phyloP scores from a whole-genome alignment of 2,888 invertebrate species.

The Danaus chrysippus region DNA sequence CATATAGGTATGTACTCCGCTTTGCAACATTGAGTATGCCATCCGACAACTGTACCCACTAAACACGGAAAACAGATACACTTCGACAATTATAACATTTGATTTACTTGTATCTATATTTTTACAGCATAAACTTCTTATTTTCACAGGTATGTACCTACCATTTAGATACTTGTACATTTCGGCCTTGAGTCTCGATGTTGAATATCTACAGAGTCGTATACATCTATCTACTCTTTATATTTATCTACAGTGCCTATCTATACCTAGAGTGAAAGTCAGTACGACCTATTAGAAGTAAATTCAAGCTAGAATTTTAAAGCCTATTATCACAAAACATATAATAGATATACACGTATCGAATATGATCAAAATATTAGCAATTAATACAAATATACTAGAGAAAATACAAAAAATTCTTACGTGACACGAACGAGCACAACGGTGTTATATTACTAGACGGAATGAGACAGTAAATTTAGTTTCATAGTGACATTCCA shows the following conservation, averaged over 20 bases:
- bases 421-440: slow-evolving; percentile 79
- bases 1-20: slow-evolving; percentile 36
- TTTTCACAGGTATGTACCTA: slow-evolving; percentile 49
- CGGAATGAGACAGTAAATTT: slow-evolving; percentile 68
- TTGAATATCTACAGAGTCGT: slow-evolving; percentile 70
- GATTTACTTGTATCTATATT: slow-evolving; percentile 50
- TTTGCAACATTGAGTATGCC: slow-evolving; percentile 24
- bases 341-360: slow-evolving; percentile 46
- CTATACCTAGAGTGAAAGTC: slow-evolving; percentile 78
- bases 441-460: slow-evolving; percentile 79
- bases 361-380: slow-evolving; percentile 48
- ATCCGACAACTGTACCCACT: slow-evolving; percentile 22
- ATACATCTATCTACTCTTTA: slow-evolving; percentile 50
- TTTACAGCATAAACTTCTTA: slow-evolving; percentile 49
- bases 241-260: slow-evolving; percentile 73
- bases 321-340: slow-evolving; percentile 43
- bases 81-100: slow-evolving; percentile 36
- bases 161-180: slow-evolving; percentile 62
- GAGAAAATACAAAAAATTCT: slow-evolving; percentile 75
- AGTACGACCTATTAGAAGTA: slow-evolving; percentile 66
- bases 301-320: slow-evolving; percentile 37
- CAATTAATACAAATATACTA: slow-evolving; percentile 54
- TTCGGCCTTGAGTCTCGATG: slow-evolving; percentile 78
- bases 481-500: slow-evolving; percentile 62
- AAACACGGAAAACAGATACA: slow-evolving; percentile 37